Conservation (phyloP, 2,888 invertebrate genomes). For the Eristalinus aeneus region DNA sequence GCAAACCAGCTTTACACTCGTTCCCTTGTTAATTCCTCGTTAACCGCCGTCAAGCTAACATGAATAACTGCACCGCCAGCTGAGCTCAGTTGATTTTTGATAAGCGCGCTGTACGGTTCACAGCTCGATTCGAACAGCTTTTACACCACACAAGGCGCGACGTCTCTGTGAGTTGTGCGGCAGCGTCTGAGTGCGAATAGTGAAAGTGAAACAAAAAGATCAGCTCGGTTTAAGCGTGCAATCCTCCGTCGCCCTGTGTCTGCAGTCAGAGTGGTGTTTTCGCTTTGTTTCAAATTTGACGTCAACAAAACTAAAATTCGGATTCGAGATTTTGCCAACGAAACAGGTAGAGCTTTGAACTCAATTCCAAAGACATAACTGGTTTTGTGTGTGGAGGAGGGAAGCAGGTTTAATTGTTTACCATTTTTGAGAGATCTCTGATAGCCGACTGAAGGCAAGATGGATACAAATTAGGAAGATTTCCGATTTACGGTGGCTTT, state of each 20-base stretch:
- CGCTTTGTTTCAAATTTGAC: neutral
- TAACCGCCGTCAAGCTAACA: neutral
- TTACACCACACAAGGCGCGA: constrained; percentile 11
- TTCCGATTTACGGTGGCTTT: neutral
- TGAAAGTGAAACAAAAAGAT: constrained; percentile 53
- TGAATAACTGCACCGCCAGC: constrained; percentile 32
- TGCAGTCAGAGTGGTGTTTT: neutral
- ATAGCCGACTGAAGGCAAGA: neutral
- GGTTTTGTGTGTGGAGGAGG: constrained; percentile 29
- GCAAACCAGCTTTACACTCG: constrained; percentile 25
- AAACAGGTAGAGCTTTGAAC: constrained; percentile 34
- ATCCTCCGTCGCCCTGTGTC: neutral
- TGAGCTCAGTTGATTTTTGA: constrained; percentile 66
- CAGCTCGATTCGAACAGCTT: constrained; percentile 20
- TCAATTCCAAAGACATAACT: constrained; percentile 22
- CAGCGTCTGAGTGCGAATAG: constrained; percentile 17
- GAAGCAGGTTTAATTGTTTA: constrained; percentile 31
- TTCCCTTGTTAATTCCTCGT: constrained; percentile 5
- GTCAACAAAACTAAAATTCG: constrained; percentile 10
- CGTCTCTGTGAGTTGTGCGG: constrained; percentile 1
- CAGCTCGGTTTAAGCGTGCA: neutral
- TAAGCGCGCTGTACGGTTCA: constrained; percentile 54
- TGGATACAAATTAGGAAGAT: constrained; percentile 11
- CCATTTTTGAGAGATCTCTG: neutral
- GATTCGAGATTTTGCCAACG: constrained; percentile 44